Percentiles rank a stretch among this genome's conserved stretches.
These are phyloP conservation scores for Leptopilina clavipes DNA, from an alignment of 1,140 invertebrate species.

Conservation along the genomic window DNA sequence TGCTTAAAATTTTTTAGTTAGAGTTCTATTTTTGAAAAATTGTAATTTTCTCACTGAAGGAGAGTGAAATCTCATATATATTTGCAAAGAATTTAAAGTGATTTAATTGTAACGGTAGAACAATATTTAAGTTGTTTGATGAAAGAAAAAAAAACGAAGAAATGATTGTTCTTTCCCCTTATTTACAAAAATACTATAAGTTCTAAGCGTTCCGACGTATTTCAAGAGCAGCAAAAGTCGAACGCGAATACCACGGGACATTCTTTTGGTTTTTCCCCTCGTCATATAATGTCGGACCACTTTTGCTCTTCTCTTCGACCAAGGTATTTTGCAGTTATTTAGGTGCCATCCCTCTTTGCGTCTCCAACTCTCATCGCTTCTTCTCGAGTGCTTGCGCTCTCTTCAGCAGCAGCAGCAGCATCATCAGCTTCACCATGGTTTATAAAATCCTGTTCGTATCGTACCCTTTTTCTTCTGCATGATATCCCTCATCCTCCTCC, in stretches of 20 bases:
- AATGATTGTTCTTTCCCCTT: neutral
- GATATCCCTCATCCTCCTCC: slow-evolving; percentile 1
- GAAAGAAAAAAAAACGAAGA: neutral
- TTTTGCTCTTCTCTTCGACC: slow-evolving; percentile 28
- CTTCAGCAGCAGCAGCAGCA: neutral
- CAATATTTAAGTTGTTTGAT: slow-evolving; percentile 36
- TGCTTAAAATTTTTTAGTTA: too few relatives aligned
- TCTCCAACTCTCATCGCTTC: slow-evolving; percentile 33
- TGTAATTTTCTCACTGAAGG: too few relatives aligned
- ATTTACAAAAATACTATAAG: slow-evolving; percentile 30
- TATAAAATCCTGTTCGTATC: slow-evolving; percentile 18
- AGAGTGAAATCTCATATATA: too few relatives aligned
- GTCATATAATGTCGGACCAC: slow-evolving; percentile 40
- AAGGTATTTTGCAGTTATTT: slow-evolving; percentile 42
- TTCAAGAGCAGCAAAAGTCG: slow-evolving; percentile 1
- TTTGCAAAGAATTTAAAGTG: too few relatives aligned
- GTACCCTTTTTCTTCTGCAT: slow-evolving; percentile 18
- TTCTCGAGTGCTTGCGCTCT: too few relatives aligned
- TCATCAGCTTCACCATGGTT: neutral
- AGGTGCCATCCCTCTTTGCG: slow-evolving; percentile 45
- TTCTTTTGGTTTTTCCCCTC: slow-evolving; percentile 39
- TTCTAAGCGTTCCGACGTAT: slow-evolving; percentile 39
- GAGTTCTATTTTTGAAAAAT: too few relatives aligned
- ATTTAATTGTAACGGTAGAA: slow-evolving; percentile 18
- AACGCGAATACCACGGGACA: slow-evolving; percentile 22